Percentiles rank a stretch among this genome's conserved stretches.
phyloP scores from a whole-genome alignment of 35 echinoderm and acorn worm species.

The Lytechinus variegatus region DNA sequence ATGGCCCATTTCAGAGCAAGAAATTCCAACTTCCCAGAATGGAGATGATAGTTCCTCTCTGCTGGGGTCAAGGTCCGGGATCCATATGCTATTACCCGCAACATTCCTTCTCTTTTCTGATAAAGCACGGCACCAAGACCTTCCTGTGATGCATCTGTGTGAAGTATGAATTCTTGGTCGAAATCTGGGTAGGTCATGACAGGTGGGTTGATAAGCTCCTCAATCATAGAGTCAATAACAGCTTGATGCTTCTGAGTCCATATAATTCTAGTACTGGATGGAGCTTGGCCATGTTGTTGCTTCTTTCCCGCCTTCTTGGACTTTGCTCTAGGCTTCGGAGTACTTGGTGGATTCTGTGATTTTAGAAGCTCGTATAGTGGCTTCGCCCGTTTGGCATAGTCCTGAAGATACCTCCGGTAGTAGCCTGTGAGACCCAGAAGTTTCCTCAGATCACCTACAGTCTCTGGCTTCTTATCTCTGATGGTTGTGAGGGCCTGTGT shows the following conservation, averaged over 20 bases:
- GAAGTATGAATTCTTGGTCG: slow-evolving; percentile 28
- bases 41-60: slow-evolving; percentile 48
- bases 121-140: slow-evolving; percentile 66
- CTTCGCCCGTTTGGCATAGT: slow-evolving; percentile 38
- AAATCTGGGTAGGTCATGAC: slow-evolving; percentile 64
- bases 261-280: slow-evolving; percentile 23
- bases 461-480: slow-evolving; percentile 20
- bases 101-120: slow-evolving; percentile 52
- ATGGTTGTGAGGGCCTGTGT: slow-evolving; percentile 12
- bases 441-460: slow-evolving; percentile 44
- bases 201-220: slow-evolving; percentile 30
- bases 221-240: neutral
- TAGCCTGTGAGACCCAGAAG: slow-evolving; percentile 47
- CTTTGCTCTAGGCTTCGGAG: neutral
- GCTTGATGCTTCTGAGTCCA: neutral
- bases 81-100: slow-evolving; percentile 53
- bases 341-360: neutral
- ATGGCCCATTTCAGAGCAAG: slow-evolving; percentile 52
- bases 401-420: slow-evolving; percentile 48
- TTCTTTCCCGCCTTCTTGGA: slow-evolving; percentile 18
- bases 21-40: slow-evolving; percentile 22
- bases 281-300: neutral
- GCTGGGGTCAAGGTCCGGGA: slow-evolving; percentile 58
- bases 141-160: slow-evolving; percentile 60
- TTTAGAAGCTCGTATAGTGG: slow-evolving; percentile 18